A percentile compares a stretch with the other conserved stretches of the same genome.
Conservation (phyloP, 2,888 invertebrate species). For the Watsonalla cultraria region DNA sequence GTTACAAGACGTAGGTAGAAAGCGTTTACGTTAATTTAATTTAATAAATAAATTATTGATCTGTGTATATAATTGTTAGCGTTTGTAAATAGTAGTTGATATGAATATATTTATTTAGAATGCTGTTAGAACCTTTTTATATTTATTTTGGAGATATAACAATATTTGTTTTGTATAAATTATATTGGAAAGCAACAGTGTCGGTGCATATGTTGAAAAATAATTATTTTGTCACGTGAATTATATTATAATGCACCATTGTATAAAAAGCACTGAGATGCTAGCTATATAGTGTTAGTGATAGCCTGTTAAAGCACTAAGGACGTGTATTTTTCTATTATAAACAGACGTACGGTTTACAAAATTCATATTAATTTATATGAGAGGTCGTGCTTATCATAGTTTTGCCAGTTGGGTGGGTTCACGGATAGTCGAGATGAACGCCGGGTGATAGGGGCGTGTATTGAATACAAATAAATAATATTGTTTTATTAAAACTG, state of each 20-base stretch:
- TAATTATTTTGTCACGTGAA: slow-evolving; percentile 2
- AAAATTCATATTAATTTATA: slow-evolving; percentile 28
- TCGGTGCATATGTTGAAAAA: slow-evolving; percentile 46
- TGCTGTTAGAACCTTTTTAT: slow-evolving; percentile 30
- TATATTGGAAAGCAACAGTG: slow-evolving; percentile 25
- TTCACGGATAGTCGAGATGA: slow-evolving; percentile 25
- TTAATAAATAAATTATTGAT: slow-evolving; percentile 56
- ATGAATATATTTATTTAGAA: slow-evolving; percentile 58
- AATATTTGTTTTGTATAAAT: slow-evolving; percentile 29
- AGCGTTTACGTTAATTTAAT: slow-evolving; percentile 43
- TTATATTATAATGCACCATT: slow-evolving; percentile 43
- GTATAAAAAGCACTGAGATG: slow-evolving; percentile 22
- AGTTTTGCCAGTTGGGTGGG: slow-evolving; percentile 47
- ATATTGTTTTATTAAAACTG: slow-evolving; percentile 1
- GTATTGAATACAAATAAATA: slow-evolving; percentile 41
- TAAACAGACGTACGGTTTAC: slow-evolving; percentile 44
- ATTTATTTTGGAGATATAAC: slow-evolving; percentile 43
- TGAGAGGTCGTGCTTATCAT: slow-evolving; percentile 51
- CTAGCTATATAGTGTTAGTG: slow-evolving; percentile 30
- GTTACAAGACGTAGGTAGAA: slow-evolving; percentile 51
- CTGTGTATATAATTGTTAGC: slow-evolving; percentile 74
- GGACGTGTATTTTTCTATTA: slow-evolving; percentile 77
- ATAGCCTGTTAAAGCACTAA: slow-evolving; percentile 65
- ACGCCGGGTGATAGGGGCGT: slow-evolving; percentile 31
- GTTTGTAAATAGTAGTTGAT: slow-evolving; percentile 66